phyloP scores from a whole-genome alignment of 2,113 vertebrate genomes.

The Leiothrix lutea region DNA sequence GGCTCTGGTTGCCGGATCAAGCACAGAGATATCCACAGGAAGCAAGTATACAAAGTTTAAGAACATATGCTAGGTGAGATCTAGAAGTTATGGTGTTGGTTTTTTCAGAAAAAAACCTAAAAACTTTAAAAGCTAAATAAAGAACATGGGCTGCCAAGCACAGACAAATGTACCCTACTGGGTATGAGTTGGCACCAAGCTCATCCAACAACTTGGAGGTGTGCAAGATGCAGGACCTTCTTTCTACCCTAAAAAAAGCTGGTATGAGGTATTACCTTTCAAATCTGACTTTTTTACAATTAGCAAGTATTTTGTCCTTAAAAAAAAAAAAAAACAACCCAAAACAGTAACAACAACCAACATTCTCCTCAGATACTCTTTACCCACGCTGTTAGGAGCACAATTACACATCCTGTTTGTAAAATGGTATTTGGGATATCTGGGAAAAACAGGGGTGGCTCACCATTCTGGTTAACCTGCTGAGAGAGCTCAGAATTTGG shows the following conservation, averaged over 20 bases:
- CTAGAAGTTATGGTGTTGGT: too few species aligned
- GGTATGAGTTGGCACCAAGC: not conserved
- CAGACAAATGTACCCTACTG: not conserved
- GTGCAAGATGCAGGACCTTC: rapidly evolving
- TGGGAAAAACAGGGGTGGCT: rapidly evolving
- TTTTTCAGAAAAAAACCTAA: too few species aligned
- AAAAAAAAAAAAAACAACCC: not conserved
- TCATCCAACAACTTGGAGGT: not conserved
- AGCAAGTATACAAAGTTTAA: not conserved
- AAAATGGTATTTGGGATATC: not conserved
- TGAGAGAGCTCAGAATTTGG: not conserved
- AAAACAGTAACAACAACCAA: not conserved
- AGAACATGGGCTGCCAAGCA: not conserved
- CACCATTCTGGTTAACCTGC: not conserved
- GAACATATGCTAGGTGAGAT: not conserved
- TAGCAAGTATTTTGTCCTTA: not conserved
- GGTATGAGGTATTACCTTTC: not conserved
- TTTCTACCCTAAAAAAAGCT: not conserved
- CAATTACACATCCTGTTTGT: not conserved
- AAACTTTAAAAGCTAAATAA: not conserved
- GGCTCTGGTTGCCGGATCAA: not conserved
- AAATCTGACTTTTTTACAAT: not conserved
- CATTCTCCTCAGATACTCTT: rapidly evolving
- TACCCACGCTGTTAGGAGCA: not conserved
- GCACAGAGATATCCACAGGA: rapidly evolving